A percentile compares a stretch with the other conserved stretches of the same genome.
phyloP scores from a whole-genome alignment of 2,113 vertebrate genomes.

The Cyphomyrus discorhynchus region DNA sequence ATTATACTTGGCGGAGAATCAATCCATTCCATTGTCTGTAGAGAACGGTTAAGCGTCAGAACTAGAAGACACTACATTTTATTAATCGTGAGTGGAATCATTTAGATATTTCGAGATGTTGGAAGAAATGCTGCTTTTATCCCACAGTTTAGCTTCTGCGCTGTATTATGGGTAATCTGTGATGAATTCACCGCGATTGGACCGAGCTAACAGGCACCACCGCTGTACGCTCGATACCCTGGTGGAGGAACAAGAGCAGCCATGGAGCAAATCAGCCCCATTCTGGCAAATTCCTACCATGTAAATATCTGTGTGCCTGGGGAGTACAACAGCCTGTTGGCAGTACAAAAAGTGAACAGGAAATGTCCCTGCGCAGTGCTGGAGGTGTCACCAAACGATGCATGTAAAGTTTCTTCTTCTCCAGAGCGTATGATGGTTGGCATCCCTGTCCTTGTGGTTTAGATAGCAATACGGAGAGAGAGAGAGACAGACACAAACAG shows the following conservation, averaged over 20 bases:
- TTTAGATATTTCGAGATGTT: neutral
- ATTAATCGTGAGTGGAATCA: neutral
- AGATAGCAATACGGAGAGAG: neutral
- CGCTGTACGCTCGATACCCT: neutral
- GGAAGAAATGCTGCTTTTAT: neutral
- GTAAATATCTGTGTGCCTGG: conserved; percentile 47
- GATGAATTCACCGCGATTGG: neutral
- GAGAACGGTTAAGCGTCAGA: neutral
- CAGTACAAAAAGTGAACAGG: conserved; percentile 64
- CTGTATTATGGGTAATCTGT: neutral
- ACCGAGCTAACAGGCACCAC: neutral
- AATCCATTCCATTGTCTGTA: neutral
- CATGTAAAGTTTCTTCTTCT: neutral
- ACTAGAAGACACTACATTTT: neutral
- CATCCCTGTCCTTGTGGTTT: neutral
- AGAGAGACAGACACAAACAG: neutral
- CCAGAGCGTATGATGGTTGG: neutral
- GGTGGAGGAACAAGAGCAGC: conserved; percentile 30
- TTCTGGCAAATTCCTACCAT: conserved; percentile 50
- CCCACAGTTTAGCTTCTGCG: neutral
- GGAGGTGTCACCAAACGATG: neutral
- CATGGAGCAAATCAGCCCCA: conserved; percentile 54
- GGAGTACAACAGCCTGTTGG: conserved; percentile 59
- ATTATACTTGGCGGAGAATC: neutral
- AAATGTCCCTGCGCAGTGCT: conserved; percentile 26